Base-by-base conservation (phyloP, 2,797 vertebrate genomes). In the Poeciliopsis paucimaculata region DNA sequence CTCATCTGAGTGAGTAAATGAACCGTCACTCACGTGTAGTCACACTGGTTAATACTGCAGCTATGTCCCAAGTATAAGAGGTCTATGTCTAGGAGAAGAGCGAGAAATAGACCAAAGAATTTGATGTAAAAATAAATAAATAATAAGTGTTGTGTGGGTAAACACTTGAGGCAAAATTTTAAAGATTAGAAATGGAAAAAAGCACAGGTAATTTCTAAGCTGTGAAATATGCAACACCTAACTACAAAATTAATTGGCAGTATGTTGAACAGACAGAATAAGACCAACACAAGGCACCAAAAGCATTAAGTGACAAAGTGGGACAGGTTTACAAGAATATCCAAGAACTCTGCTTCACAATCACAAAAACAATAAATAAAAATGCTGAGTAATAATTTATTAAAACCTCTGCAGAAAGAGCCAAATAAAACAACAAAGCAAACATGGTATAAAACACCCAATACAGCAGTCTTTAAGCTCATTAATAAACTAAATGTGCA, bases 1-100 rank as follows among this genome's bases (percentile, higher is more conserved):
- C 82, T 92, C 90, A 86, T 93, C 89, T 87, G 84, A 86, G 81
- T 36, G 82, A 90, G 89, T 88, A 87, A 90, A 93, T 90, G 76
- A 92, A 82, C 73, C 82, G 78, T 77, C 9, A 16, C 86, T 90
- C 43, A 6, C 75, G 79, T 79, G 75, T 82, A 76, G 81, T 79
- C 83, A 68, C 72, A 78, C 72, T n/a, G 78, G 85, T 86, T 89
- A 84, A 80, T 70, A 46, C 77, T 82, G 84, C 81, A 82, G 81
- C 80, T 79, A 72, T 66, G 76, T 49, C 74, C 20, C 43, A 41
- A 60, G 18, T 70, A n/a, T 13, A 34, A 70, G 41, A 45, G 66
- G 20, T 26, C 39, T 26, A 5, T 31, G 23, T 80, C 53, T 15
- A 20, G 49, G 23, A n/a, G 49, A 41, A 77, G 62, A 68, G 66